Evolutionary conservation across 2,888 invertebrate genomes (phyloP).

Genomic region (Calliphora vomitoria): DNA sequence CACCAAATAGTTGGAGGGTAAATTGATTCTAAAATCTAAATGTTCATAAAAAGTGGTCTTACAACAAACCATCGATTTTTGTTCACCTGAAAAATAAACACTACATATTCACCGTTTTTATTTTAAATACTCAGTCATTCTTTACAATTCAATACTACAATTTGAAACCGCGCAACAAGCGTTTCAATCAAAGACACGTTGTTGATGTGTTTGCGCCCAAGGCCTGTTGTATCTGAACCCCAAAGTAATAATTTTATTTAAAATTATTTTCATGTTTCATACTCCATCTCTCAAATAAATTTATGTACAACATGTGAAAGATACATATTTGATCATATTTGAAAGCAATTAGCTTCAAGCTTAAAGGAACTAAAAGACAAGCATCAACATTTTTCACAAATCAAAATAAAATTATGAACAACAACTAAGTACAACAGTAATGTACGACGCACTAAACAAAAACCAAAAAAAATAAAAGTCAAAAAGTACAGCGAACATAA

Average conservation of each 20-base stretch:
- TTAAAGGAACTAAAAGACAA: constrained; percentile 19
- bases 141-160: no score
- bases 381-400: constrained; percentile 19
- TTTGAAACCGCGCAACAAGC: no score
- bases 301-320: constrained; percentile 3
- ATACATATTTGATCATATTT: constrained; percentile 30
- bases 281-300: not conserved
- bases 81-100: no score
- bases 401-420: constrained; percentile 43
- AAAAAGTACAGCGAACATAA: constrained; percentile 35
- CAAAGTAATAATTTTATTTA: not conserved
- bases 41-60: no score
- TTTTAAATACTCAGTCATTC: no score
- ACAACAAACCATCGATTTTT: no score
- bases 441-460: not conserved
- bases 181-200: not conserved
- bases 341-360: constrained; percentile 42
- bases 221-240: not conserved
- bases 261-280: not conserved
- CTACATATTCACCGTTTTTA: no score
- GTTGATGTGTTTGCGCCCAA: not conserved
- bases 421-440: not conserved
- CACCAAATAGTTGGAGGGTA: no score
- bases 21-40: no score
- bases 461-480: constrained; percentile 37